phyloP scores from a whole-genome alignment of 2,113 vertebrate species.

The Egretta garzetta region DNA sequence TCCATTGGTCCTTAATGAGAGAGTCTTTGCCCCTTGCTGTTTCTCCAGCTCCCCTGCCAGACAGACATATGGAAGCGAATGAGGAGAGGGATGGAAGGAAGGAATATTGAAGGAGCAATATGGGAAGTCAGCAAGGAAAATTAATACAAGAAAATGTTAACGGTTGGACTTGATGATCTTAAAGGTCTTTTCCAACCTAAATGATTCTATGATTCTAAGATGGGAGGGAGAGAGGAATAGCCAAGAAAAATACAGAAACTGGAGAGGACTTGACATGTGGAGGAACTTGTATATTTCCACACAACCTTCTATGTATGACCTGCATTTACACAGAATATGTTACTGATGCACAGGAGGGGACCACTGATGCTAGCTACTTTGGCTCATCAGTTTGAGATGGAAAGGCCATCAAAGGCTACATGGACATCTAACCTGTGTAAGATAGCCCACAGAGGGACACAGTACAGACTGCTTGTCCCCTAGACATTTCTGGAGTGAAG shows the following conservation, averaged over 20 bases:
- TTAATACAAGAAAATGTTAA: background rate
- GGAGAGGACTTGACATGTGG: background rate
- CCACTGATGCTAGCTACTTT: background rate
- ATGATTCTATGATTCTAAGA: background rate
- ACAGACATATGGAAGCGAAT: background rate
- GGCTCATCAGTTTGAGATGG: background rate
- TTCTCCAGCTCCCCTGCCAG: conserved; percentile 92
- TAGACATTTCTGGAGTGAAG: background rate
- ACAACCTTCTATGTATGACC: background rate
- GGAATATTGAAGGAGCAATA: background rate
- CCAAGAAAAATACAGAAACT: background rate
- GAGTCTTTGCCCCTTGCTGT: conserved; percentile 88
- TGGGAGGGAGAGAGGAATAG: background rate
- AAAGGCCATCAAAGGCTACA: background rate
- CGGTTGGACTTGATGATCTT: too few species aligned
- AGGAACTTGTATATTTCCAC: accelerated
- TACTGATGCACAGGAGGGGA: background rate
- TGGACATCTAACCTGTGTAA: background rate
- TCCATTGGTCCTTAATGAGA: conserved; percentile 84
- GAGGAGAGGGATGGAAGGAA: background rate
- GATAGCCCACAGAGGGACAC: background rate
- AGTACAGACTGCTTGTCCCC: background rate
- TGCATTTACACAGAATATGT: background rate
- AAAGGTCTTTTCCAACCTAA: too few species aligned
- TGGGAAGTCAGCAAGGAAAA: background rate